Evolutionary conservation across 2,888 invertebrate species (phyloP).

Genomic region (Conistra vaccinii): DNA sequence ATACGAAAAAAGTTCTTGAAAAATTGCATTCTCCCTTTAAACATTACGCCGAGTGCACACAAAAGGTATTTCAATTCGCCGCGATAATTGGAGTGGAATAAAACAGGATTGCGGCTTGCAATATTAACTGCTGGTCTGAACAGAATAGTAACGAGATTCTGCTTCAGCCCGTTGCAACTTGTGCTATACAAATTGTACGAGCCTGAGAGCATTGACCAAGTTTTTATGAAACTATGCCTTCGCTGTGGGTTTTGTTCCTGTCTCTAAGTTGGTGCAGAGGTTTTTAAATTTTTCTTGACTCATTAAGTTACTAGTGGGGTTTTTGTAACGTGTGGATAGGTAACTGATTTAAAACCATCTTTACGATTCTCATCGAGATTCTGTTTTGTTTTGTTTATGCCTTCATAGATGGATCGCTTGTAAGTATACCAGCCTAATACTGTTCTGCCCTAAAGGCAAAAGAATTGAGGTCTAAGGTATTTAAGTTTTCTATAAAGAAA

Average conservation of each 20-base stretch:
- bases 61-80: conserved; percentile 69
- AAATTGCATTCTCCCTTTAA: conserved; percentile 34
- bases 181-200: conserved; percentile 46
- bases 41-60: conserved; percentile 53
- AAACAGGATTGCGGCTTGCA: conserved; percentile 68
- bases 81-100: conserved; percentile 72
- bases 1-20: conserved; percentile 7
- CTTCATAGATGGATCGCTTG: not conserved
- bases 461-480: too few species aligned
- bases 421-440: conserved; percentile 23
- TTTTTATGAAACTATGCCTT: conserved; percentile 35
- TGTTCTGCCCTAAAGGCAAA: not conserved
- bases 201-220: conserved; percentile 26
- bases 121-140: conserved; percentile 64
- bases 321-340: not conserved
- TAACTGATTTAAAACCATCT: not conserved
- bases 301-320: not conserved
- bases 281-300: conserved; percentile 22
- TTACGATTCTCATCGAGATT: not conserved
- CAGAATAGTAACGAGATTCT: conserved; percentile 62
- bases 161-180: conserved; percentile 27
- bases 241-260: conserved; percentile 24
- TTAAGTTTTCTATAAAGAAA: not conserved
- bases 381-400: conserved; percentile 29
- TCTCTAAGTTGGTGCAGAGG: not conserved